These are phyloP conservation scores for Eupithecia insigniata DNA, from an alignment of 2,888 invertebrate species.

Conservation along the genomic window DNA sequence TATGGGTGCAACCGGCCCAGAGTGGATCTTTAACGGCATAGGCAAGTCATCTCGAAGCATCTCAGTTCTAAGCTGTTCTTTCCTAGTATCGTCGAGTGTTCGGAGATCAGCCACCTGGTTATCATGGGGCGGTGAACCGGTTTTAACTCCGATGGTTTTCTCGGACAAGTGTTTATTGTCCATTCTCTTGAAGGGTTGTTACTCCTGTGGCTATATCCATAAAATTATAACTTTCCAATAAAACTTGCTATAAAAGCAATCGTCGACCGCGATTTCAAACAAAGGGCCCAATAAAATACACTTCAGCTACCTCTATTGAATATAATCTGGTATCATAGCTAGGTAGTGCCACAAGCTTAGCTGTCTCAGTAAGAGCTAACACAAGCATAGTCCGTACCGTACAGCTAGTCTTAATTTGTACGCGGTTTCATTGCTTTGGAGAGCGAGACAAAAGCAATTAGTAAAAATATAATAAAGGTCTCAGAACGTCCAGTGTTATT, in stretches of 20 bases:
- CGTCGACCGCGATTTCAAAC: constrained; percentile 26
- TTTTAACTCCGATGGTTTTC: no score
- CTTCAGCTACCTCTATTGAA: constrained; percentile 30
- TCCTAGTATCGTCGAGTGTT: no score
- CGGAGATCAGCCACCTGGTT: no score
- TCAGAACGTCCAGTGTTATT: background rate
- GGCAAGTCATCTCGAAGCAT: no score
- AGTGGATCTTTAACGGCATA: no score
- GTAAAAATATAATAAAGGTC: background rate
- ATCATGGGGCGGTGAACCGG: no score
- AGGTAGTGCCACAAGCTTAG: background rate
- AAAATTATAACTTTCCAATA: constrained; percentile 2
- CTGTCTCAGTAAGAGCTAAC: background rate
- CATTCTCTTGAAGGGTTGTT: no score
- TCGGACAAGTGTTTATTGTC: no score
- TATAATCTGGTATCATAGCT: constrained; percentile 35
- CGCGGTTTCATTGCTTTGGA: background rate
- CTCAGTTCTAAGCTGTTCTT: no score
- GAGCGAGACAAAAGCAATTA: background rate
- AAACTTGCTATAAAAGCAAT: constrained; percentile 15
- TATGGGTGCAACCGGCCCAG: no score
- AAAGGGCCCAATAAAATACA: constrained; percentile 30
- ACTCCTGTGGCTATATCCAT: no score
- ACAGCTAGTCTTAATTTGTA: background rate
- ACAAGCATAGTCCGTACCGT: background rate